These are phyloP conservation scores for Thermophis baileyi DNA, from an alignment of 2,113 vertebrate genomes.

Conservation along the genomic window DNA sequence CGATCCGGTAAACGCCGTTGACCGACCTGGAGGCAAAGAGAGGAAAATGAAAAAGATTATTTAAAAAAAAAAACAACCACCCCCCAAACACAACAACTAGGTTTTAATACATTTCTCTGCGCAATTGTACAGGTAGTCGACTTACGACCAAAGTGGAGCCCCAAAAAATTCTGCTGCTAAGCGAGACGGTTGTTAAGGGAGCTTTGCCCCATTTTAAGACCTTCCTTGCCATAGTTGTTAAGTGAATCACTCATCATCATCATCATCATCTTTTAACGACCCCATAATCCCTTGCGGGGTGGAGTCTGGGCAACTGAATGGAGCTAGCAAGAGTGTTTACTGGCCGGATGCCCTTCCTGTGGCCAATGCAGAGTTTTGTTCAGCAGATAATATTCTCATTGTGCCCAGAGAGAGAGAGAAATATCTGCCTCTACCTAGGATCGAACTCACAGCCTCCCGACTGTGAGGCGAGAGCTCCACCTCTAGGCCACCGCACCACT, in stretches of 20 bases:
- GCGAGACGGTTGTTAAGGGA: not conserved
- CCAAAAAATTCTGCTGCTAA: not conserved
- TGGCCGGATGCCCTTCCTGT: too few relatives aligned
- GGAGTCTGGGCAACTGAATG: too few relatives aligned
- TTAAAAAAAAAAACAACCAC: not conserved
- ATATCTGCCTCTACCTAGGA: too few relatives aligned
- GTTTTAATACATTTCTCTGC: not conserved
- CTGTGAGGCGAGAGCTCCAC: too few relatives aligned
- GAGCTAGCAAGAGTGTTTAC: too few relatives aligned
- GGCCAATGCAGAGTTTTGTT: too few relatives aligned
- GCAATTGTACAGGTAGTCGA: not conserved
- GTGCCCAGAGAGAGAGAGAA: too few relatives aligned
- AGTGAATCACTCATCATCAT: not conserved
- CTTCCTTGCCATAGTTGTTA: not conserved
- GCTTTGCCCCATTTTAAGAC: not conserved
- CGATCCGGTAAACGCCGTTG: slow-evolving; percentile 95
- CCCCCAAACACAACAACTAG: not conserved
- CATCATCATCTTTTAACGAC: too few relatives aligned
- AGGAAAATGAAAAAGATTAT: rapidly evolving
- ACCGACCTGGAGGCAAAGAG: slow-evolving; percentile 80
- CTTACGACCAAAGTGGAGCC: not conserved
- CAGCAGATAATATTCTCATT: too few relatives aligned
- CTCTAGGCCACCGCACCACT: too few relatives aligned
- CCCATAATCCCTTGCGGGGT: too few relatives aligned
- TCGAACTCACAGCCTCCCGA: too few relatives aligned